Conservation (phyloP, 2,888 invertebrate genomes). For the Bibio marci region DNA sequence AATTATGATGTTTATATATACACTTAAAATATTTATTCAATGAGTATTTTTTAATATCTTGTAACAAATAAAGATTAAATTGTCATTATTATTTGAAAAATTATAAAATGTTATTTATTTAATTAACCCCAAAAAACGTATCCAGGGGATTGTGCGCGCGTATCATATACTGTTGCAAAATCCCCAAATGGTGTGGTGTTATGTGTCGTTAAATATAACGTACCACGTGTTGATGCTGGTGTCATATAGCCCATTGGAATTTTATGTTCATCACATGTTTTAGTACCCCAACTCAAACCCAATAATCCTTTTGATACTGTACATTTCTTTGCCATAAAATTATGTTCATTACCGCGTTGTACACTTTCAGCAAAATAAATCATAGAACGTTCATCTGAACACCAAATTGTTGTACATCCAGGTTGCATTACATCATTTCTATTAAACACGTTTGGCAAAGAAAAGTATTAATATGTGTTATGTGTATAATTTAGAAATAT, state of each 20-base stretch:
- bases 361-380: conserved; percentile 9
- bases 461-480: too few species aligned
- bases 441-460: too few species aligned
- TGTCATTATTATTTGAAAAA: too few species aligned
- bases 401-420: conserved; percentile 6
- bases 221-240: conserved; percentile 1
- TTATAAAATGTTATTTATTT: too few species aligned
- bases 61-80: too few species aligned
- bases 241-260: conserved; percentile 4
- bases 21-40: too few species aligned
- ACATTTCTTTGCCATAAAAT: conserved; percentile 5
- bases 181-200: conserved; percentile 1
- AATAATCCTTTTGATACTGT: neutral
- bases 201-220: conserved; percentile 5
- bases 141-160: too few species aligned
- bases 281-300: neutral
- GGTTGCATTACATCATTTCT: conserved; percentile 3
- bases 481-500: too few species aligned
- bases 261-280: conserved; percentile 2
- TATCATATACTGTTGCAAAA: too few species aligned
- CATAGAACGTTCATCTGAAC: conserved; percentile 7
- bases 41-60: too few species aligned
- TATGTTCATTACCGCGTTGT: conserved; percentile 4
- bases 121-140: too few species aligned
- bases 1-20: too few species aligned